Conservation (phyloP, 2,888 invertebrate genomes). For the Diarsia mendica region DNA sequence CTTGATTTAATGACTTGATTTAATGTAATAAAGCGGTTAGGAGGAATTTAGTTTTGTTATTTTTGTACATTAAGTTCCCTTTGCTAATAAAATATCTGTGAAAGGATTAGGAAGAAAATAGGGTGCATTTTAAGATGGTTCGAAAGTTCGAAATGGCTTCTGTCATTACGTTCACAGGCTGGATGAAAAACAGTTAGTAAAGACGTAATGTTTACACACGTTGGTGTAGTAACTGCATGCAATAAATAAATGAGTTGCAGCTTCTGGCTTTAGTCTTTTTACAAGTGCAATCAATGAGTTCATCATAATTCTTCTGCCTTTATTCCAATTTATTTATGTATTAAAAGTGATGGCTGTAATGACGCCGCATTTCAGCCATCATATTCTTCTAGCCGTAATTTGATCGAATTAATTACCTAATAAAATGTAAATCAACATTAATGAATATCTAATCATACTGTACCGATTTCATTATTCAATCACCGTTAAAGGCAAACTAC, state of each 20-base stretch:
- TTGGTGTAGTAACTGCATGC: not conserved
- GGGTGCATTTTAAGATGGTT: not conserved
- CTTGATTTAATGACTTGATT: constrained; percentile 67
- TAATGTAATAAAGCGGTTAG: constrained; percentile 64
- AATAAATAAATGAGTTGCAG: not conserved
- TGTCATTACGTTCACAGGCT: not conserved
- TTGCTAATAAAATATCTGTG: not conserved
- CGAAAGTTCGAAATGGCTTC: not conserved
- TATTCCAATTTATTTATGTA: too few relatives aligned
- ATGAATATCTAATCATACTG: not conserved
- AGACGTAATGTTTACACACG: fast-evolving
- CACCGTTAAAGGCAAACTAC: not conserved
- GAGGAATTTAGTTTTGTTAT: constrained; percentile 50
- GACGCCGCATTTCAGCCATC: too few relatives aligned
- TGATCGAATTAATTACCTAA: not conserved
- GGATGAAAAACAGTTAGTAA: not conserved
- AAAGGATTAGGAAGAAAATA: not conserved
- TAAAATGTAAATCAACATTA: not conserved
- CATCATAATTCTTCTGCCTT: too few relatives aligned
- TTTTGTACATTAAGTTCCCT: constrained; percentile 38
- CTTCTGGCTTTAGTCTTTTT: too few relatives aligned
- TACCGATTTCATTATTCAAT: not conserved
- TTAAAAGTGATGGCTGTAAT: too few relatives aligned
- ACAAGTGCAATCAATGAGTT: not conserved
- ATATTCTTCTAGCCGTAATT: too few relatives aligned